Base-by-base conservation (phyloP, 1,140 invertebrate genomes). In the Tetramorium parvispinum region DNA sequence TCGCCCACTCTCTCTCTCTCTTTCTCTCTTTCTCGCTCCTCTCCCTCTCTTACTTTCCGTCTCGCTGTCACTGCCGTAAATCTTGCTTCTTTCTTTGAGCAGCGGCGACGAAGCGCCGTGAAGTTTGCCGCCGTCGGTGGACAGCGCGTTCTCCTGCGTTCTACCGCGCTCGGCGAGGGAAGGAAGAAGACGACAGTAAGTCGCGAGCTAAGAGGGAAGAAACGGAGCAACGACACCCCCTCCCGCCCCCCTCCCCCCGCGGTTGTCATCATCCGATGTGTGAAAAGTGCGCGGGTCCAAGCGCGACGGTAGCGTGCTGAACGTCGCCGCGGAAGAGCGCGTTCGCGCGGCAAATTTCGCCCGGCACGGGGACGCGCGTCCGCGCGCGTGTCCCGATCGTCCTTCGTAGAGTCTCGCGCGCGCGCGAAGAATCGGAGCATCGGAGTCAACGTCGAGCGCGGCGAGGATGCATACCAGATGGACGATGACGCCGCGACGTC, bases 401-500 rank as follows among this genome's bases (percentile, higher is more conserved):
- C 3, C n/a, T n/a, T n/a, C n/a, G n/a, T n/a, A n/a, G n/a, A n/a
- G n/a, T n/a, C n/a, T n/a, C 18, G 40, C 40, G 40, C 40, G 40
- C 40, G 32, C 40, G 40, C 61, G 27, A 24, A 2, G 2, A 7
- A 57, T 27, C 24, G 59, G 5, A 24, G 21, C 21, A 13, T 68
- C 37, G 21, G 49, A 6, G 18, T 70, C 24, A 37, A 37, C 55
- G 55, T 24, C 55, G 82, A 61, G 81, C 24, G 81, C 37, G 82
- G 85, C 46, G 82, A 89, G 85, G 85, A 91, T 91, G 91, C 75
- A 87, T 87, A 91, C 85, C 89, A 86, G 91, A 91, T 91, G 91
- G 87, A 91, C 89, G 86, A 92, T 91, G 90, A 91, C 87, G 91
- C 82, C 89, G 88, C 87, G 88, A 86, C 53, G 88, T 85, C 83